A percentile compares a stretch with the other conserved stretches of the same genome.
phyloP scores from a whole-genome alignment of 2,797 vertebrate species.

The Aphelocoma californica region DNA sequence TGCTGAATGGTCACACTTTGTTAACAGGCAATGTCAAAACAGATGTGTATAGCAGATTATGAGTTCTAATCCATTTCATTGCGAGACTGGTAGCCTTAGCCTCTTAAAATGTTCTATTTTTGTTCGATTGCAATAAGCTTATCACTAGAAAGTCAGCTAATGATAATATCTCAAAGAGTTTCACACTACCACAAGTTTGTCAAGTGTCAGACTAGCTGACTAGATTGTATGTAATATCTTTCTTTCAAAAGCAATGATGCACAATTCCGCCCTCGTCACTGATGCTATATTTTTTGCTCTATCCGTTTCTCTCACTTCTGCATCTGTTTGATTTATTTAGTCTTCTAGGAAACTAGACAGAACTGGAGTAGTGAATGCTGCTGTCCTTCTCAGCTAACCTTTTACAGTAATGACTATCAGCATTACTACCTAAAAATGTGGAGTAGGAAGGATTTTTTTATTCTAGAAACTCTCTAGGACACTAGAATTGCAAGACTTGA shows the following conservation, averaged over 20 bases:
- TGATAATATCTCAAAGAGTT: neutral
- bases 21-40: neutral
- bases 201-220: neutral
- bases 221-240: neutral
- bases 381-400: neutral
- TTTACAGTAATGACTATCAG: neutral
- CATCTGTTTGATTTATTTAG: neutral
- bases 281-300: neutral
- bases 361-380: neutral
- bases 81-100: neutral
- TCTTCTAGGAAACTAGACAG: neutral
- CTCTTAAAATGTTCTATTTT: neutral
- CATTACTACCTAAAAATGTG: neutral
- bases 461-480: neutral
- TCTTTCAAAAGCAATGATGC: neutral
- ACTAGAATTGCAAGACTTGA: neutral
- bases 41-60: neutral
- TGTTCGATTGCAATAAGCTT: neutral
- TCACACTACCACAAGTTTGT: neutral
- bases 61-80: slow-evolving; percentile 15
- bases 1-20: neutral
- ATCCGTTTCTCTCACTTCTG: neutral
- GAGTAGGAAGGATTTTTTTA: neutral
- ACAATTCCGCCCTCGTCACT: neutral
- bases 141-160: slow-evolving; percentile 19